Evolutionary conservation across 2,113 vertebrate genomes (phyloP).

Genomic region (Cavia porcellus): DNA sequence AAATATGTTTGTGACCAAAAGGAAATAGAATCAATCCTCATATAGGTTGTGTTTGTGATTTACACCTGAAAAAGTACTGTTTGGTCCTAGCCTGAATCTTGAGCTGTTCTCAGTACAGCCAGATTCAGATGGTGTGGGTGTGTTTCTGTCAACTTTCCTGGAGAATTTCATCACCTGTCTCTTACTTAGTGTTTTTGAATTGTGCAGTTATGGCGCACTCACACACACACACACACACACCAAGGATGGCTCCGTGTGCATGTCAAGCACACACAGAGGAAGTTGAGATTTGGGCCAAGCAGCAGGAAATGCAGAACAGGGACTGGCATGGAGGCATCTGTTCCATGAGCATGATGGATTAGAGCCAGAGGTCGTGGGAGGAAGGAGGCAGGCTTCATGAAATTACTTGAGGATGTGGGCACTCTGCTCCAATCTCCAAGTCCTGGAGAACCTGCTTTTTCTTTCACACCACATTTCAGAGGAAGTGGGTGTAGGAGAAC

Average conservation of each 20-base stretch:
- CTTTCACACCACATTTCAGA: slow-evolving; percentile 36
- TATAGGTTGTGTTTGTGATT: not conserved
- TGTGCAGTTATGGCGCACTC: slow-evolving; percentile 49
- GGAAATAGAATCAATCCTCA: not conserved
- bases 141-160: not conserved
- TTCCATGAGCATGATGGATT: not conserved
- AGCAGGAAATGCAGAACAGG: not conserved
- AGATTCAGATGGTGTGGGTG: not conserved
- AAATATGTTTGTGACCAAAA: slow-evolving; percentile 1
- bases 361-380: not conserved
- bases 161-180: slow-evolving; percentile 58
- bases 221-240: not conserved
- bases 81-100: too few relatives aligned
- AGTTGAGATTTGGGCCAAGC: not conserved
- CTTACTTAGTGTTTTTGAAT: slow-evolving; percentile 67
- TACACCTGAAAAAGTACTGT: not conserved
- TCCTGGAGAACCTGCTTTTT: not conserved
- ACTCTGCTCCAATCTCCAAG: not conserved
- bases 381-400: not conserved
- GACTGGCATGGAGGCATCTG: not conserved
- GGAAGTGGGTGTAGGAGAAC: not conserved
- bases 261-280: not conserved
- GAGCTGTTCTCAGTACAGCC: not conserved
- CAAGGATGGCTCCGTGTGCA: slow-evolving; percentile 6
- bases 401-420: not conserved